A percentile compares a stretch with the other conserved stretches of the same genome.
Conservation (phyloP, 2,797 vertebrate species). For the Toxotes lorentzi region DNA sequence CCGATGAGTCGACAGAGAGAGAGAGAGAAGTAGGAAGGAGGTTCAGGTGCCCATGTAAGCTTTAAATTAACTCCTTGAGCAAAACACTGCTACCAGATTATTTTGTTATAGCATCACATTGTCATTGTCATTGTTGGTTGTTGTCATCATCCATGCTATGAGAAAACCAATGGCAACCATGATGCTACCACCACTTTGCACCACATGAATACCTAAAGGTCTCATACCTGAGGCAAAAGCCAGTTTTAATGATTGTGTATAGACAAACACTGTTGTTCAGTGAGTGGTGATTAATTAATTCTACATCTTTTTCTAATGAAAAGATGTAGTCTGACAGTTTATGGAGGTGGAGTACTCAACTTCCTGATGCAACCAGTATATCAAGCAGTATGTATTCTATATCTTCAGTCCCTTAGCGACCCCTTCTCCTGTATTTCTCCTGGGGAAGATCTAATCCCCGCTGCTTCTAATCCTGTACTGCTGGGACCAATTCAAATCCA, state of each 20-base stretch:
- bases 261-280: not conserved
- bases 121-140: not conserved
- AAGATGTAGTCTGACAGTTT: not conserved
- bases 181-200: not conserved
- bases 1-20: constrained; percentile 2
- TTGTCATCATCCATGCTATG: constrained; percentile 6
- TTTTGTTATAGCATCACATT: not conserved
- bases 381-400: constrained; percentile 54
- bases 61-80: not conserved
- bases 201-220: not conserved
- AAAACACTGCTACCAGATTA: constrained; percentile 1
- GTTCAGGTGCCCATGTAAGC: not conserved
- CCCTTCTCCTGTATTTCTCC: constrained; percentile 66
- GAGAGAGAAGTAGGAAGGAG: not conserved
- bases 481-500: constrained; percentile 85
- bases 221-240: not conserved
- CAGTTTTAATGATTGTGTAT: not conserved
- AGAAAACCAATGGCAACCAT: not conserved
- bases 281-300: not conserved
- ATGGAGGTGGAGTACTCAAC: not conserved
- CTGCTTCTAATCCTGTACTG: constrained; percentile 88
- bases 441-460: constrained; percentile 87
- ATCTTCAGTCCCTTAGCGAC: constrained; percentile 54
- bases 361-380: constrained; percentile 13
- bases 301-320: not conserved